Percentiles rank a stretch among this genome's conserved stretches.
phyloP scores from a whole-genome alignment of 53 echinoderm and acorn worm species.

The Actinopyga echinites region DNA sequence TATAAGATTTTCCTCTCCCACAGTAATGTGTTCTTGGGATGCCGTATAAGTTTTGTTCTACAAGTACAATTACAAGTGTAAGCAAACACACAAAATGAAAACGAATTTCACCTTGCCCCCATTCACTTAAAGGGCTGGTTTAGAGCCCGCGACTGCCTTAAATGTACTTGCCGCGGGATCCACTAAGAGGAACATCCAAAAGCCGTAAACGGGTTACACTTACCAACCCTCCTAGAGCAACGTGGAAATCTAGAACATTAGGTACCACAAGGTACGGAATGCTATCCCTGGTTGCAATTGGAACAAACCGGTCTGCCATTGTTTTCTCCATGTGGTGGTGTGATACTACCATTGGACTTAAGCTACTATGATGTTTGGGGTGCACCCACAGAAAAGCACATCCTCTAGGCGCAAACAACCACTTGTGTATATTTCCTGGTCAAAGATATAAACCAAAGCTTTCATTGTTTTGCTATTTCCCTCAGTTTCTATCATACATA shows the following conservation, averaged over 20 bases:
- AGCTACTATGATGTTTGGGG: conserved; percentile 50
- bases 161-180: no score
- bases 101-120: no score
- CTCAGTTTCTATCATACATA: no score
- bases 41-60: no score
- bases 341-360: conserved; percentile 52
- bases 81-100: no score
- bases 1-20: no score
- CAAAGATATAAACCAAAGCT: background rate
- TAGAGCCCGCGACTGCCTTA: no score
- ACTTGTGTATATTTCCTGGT: conserved; percentile 76
- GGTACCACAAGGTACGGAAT: conserved; percentile 44
- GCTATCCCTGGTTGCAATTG: conserved; percentile 52
- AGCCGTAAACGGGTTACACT: conserved; percentile 2
- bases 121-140: no score
- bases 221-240: conserved; percentile 70
- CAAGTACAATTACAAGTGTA: no score
- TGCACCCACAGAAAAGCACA: conserved; percentile 69
- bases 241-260: conserved; percentile 52
- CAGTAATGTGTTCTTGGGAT: no score
- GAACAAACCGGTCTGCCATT: conserved; percentile 47
- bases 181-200: no score
- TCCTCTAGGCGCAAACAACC: conserved; percentile 68
- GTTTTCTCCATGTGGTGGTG: conserved; percentile 2
- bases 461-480: no score